Conservation (phyloP, 2,113 vertebrate genomes). For the Pseudonaja textilis region DNA sequence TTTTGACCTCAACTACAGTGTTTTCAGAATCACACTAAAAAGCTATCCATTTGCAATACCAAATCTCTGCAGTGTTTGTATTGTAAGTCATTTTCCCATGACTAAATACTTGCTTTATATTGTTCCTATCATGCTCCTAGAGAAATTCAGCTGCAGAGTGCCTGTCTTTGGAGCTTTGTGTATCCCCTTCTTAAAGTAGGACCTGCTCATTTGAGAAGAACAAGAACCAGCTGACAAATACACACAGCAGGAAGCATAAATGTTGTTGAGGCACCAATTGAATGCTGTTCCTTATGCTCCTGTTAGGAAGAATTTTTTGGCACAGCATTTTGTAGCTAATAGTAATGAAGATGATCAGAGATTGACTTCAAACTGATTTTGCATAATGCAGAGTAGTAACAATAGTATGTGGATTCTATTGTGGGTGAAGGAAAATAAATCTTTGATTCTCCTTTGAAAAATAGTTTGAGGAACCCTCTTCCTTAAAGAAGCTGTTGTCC, state of each 20-base stretch:
- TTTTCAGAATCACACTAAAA: background rate
- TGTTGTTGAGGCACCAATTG: background rate
- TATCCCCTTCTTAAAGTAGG: background rate
- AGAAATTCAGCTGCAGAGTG: background rate
- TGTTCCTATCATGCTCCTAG: background rate
- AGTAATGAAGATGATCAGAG: background rate
- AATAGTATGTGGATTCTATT: background rate
- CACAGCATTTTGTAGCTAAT: background rate
- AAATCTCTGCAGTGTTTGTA: background rate
- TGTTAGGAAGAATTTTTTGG: background rate
- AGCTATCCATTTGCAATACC: background rate
- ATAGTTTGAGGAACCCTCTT: constrained; percentile 1
- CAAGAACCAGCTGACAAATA: background rate
- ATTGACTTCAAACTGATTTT: background rate
- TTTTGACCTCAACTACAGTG: background rate
- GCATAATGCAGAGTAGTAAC: background rate
- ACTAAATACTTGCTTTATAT: background rate
- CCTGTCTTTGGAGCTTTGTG: background rate
- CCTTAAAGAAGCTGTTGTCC: background rate
- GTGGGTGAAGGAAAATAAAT: background rate
- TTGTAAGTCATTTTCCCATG: background rate
- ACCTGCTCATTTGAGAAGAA: background rate
- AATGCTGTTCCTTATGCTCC: background rate
- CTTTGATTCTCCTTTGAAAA: constrained; percentile 28
- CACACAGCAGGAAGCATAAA: background rate